Conservation (phyloP, 2,888 invertebrate genomes). For the Petrolisthes cinctipes region DNA sequence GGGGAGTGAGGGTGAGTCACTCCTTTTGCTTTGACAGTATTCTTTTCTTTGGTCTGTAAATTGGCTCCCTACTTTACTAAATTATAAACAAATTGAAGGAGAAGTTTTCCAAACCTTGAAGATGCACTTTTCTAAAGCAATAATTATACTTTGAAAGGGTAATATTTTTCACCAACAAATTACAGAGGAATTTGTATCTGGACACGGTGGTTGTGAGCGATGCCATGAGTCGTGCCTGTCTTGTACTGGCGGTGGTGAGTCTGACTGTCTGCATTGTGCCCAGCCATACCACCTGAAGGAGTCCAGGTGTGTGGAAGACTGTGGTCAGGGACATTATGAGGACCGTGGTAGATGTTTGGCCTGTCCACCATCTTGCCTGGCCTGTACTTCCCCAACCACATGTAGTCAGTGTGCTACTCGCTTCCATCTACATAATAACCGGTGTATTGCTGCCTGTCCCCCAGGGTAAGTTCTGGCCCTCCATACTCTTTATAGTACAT, state of each 20-base stretch:
- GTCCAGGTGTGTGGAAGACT: conserved; percentile 77
- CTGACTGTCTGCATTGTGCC: conserved; percentile 65
- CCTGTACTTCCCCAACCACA: conserved; percentile 79
- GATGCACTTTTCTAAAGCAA: neutral
- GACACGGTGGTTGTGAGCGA: conserved; percentile 81
- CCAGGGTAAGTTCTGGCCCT: conserved; percentile 67
- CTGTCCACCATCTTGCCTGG: conserved; percentile 78
- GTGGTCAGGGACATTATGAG: conserved; percentile 85
- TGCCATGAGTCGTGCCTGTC: conserved; percentile 79
- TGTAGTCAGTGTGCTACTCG: conserved; percentile 77
- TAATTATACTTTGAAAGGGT: neutral
- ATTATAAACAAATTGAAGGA: neutral
- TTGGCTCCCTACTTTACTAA: neutral
- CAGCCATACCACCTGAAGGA: conserved; percentile 28
- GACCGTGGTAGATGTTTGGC: conserved; percentile 74
- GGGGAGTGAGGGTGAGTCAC: no score
- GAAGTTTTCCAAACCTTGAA: neutral
- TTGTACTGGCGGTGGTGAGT: conserved; percentile 74
- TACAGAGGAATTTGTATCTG: conserved; percentile 45
- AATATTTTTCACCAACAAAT: neutral
- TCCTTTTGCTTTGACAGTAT: no score
- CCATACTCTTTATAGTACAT: neutral
- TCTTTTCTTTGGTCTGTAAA: no score
- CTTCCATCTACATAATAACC: conserved; percentile 80
- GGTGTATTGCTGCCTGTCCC: conserved; percentile 82